Evolutionary conservation across 2,888 invertebrate species (phyloP).

Genomic region (Apamea anceps): DNA sequence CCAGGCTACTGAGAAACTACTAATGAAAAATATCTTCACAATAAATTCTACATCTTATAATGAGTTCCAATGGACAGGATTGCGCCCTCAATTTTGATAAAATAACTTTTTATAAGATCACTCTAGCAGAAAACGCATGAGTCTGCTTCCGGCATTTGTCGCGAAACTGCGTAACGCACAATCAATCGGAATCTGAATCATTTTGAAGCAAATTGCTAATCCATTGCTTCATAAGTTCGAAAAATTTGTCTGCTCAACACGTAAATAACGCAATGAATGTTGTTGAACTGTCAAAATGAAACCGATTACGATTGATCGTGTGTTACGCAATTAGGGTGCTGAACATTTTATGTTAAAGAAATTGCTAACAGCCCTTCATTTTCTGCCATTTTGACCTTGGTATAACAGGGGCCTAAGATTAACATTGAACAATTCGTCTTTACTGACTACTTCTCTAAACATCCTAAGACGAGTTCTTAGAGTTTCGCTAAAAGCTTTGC

Average conservation of each 20-base stretch:
- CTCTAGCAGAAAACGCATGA: neutral
- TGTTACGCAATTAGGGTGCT: too few relatives aligned
- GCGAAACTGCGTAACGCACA: too few relatives aligned
- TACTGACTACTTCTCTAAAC: slow-evolving; percentile 22
- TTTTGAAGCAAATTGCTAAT: too few relatives aligned
- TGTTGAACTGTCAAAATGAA: too few relatives aligned
- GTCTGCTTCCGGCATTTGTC: neutral
- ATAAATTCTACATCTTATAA: neutral
- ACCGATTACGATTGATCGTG: too few relatives aligned
- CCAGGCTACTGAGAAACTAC: neutral
- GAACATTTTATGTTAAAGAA: neutral
- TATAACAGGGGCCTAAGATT: slow-evolving; percentile 9
- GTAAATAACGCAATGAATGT: too few relatives aligned
- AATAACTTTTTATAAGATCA: neutral
- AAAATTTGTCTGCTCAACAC: too few relatives aligned
- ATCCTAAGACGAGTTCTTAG: slow-evolving; percentile 13
- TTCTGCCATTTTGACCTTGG: neutral
- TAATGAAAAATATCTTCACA: neutral
- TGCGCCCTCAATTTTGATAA: slow-evolving; percentile 7
- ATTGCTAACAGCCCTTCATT: neutral
- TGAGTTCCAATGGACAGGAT: neutral
- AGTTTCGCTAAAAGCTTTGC: slow-evolving; percentile 49
- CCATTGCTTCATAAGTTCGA: too few relatives aligned
- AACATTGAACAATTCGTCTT: neutral
- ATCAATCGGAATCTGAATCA: too few relatives aligned